phyloP scores from a whole-genome alignment of 1,140 invertebrate species.

The Leptonema lineaticorne region DNA sequence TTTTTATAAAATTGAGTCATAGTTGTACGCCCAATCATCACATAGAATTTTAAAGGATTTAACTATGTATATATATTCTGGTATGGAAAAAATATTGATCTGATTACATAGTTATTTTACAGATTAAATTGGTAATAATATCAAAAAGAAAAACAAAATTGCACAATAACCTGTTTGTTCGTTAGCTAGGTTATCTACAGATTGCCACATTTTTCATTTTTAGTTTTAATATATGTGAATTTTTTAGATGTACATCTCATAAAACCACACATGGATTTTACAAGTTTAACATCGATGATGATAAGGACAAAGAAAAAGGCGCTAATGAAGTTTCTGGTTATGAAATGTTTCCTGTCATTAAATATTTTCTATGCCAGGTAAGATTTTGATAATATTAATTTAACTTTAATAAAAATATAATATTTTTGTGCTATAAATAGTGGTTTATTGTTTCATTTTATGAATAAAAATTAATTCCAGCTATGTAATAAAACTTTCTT shows the following conservation, averaged over 20 bases:
- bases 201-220: no score
- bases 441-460: background rate
- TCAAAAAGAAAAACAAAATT: no score
- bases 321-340: slow-evolving; percentile 49
- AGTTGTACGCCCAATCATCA: no score
- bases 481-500: slow-evolving; percentile 53
- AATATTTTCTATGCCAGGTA: slow-evolving; percentile 57
- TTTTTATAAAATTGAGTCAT: no score
- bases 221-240: background rate
- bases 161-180: no score
- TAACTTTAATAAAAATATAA: background rate
- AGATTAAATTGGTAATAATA: no score
- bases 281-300: slow-evolving; percentile 42
- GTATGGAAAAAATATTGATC: no score
- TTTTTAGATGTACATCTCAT: slow-evolving; percentile 52
- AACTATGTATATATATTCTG: no score
- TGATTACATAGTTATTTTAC: no score
- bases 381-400: background rate
- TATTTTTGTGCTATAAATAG: no score
- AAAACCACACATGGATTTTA: slow-evolving; percentile 58
- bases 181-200: no score
- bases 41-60: no score
- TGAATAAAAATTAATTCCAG: slow-evolving; percentile 39
- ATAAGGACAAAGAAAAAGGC: slow-evolving; percentile 36
- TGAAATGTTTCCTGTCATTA: slow-evolving; percentile 54